Conservation (phyloP, 2,888 invertebrate species). For the Asteroscopus sphinx region DNA sequence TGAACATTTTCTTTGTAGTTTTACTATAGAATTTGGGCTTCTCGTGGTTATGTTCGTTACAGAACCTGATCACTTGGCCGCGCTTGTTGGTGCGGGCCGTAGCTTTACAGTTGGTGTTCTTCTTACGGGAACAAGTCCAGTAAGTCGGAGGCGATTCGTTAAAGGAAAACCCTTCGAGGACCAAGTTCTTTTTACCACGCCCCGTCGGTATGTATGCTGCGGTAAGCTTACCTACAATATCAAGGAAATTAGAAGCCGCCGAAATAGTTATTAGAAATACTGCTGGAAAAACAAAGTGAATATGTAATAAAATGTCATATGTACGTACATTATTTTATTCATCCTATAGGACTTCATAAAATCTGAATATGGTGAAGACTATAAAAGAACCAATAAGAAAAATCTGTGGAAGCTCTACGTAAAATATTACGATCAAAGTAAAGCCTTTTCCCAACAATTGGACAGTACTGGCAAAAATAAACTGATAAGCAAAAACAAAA, state of each 20-base stretch:
- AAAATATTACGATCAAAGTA: no score
- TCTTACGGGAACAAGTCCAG: slow-evolving; percentile 75
- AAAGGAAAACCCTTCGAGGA: slow-evolving; percentile 78
- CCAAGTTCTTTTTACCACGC: slow-evolving; percentile 71
- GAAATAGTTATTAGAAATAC: neutral
- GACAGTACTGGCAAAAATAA: no score
- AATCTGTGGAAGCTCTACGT: neutral
- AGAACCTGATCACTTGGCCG: slow-evolving; percentile 70
- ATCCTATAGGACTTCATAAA: neutral
- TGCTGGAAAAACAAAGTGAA: neutral
- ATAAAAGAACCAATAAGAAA: neutral
- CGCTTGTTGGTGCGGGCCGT: slow-evolving; percentile 75
- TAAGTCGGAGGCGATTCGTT: slow-evolving; percentile 61
- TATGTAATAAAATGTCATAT: neutral
- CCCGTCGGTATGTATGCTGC: slow-evolving; percentile 79
- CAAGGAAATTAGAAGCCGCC: slow-evolving; percentile 16
- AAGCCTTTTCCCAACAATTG: no score
- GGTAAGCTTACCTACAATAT: slow-evolving; percentile 65
- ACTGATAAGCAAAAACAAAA: no score
- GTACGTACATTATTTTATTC: neutral
- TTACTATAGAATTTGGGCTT: slow-evolving; percentile 76
- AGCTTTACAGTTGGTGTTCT: slow-evolving; percentile 66
- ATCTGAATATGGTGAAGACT: neutral
- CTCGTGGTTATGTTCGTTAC: slow-evolving; percentile 75
- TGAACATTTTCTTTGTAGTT: slow-evolving; percentile 71